Conservation (phyloP, 2,113 vertebrate species). For the Patagioenas fasciata region DNA sequence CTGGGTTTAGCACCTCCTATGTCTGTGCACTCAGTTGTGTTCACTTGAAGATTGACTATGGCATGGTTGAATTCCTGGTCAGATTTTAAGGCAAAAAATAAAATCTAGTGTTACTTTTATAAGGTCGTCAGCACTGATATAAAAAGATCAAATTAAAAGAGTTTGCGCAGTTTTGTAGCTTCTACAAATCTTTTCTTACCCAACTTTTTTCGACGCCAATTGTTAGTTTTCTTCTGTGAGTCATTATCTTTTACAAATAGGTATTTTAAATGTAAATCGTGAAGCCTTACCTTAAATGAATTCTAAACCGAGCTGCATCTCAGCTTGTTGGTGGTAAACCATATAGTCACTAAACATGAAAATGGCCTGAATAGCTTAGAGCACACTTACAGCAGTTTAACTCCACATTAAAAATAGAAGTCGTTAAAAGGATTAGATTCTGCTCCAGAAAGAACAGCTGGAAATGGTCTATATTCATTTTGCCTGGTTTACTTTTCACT, state of each 20-base stretch:
- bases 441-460: constrained; percentile 18
- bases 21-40: not conserved
- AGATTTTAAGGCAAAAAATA: not conserved
- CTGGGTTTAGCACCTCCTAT: not conserved
- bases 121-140: not conserved
- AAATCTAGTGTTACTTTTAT: not conserved
- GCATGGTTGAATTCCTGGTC: not conserved
- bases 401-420: not conserved
- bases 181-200: not conserved
- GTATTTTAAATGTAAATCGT: constrained; percentile 1
- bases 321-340: not conserved
- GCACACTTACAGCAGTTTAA: not conserved
- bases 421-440: constrained; percentile 1
- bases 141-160: not conserved
- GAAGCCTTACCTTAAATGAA: not conserved
- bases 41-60: not conserved
- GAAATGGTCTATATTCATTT: not conserved
- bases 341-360: not conserved
- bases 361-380: not conserved
- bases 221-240: not conserved
- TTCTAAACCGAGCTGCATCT: constrained; percentile 1
- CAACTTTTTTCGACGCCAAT: not conserved
- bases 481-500: not conserved
- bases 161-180: not conserved
- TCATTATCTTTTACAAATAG: not conserved